phyloP scores from a whole-genome alignment of 2,113 vertebrate genomes.

The Ahaetulla prasina region DNA sequence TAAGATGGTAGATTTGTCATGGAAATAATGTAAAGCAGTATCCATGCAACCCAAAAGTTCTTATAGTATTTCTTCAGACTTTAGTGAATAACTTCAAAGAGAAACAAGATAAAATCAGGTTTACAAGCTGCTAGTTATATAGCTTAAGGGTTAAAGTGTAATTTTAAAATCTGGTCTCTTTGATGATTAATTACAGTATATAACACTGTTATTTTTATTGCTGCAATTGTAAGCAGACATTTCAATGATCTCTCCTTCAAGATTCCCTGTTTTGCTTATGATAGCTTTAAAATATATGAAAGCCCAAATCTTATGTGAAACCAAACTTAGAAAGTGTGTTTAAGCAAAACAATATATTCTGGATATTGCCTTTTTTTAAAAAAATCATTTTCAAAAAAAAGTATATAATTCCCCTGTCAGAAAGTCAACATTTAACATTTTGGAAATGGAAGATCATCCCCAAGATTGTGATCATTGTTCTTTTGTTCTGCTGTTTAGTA shows the following conservation, averaged over 20 bases:
- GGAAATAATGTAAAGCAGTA: slow-evolving; percentile 4
- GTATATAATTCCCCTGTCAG: neutral
- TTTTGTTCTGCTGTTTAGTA: neutral
- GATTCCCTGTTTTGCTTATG: neutral
- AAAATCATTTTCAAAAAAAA: neutral
- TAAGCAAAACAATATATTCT: neutral
- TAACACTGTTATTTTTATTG: slow-evolving; percentile 22
- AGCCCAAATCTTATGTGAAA: neutral
- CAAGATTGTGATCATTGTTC: neutral
- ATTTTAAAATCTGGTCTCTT: slow-evolving; percentile 17
- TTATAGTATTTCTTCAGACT: slow-evolving; percentile 17
- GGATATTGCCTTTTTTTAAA: neutral
- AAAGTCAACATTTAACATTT: neutral
- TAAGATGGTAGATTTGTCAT: slow-evolving; percentile 7
- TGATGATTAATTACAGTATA: neutral
- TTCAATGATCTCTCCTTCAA: slow-evolving; percentile 1
- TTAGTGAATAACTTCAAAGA: slow-evolving; percentile 6
- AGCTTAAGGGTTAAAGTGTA: slow-evolving; percentile 24
- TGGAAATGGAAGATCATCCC: neutral
- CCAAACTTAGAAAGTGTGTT: neutral
- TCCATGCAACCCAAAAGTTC: neutral
- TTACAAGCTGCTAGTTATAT: slow-evolving; percentile 12
- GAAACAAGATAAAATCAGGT: neutral
- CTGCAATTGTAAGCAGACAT: slow-evolving; percentile 8
- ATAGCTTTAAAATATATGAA: slow-evolving; percentile 17